Evolutionary conservation across 1,140 invertebrate species (phyloP), one percentile per base, ranked within the genome.

Genomic region (Drosophila neocordata): DNA sequence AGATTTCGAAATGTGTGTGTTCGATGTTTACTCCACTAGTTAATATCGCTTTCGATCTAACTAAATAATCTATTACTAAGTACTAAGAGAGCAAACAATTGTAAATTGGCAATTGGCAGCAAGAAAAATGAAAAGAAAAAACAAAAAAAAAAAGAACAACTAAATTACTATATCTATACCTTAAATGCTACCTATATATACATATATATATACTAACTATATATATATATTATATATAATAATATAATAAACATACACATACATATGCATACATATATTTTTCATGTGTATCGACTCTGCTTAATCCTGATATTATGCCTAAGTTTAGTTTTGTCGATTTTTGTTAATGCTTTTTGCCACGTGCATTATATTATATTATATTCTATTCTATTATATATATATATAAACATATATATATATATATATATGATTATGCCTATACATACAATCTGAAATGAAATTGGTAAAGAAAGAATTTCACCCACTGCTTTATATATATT

Each of bases 301-400:
- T 88, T 88, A 76, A 88, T 89, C 79, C 84, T 88, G 83, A 87
- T 87, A 87, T 88, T 87, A 87, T 62, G 77, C 73, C 79, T 88
- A 88, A 88, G 83, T 88, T 88, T 78, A 88, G 83, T 88, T 88
- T 72, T 88, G 79, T 88, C 83, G 78, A 87, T 87, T 87, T 79
- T 88, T 88, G 83, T 88, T 88, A 88, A 88, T 83, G 83, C 88
- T 88, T 88, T 87, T 88, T 87, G 83, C 83, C 85, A 77, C 83
- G 80, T 73, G 73, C 78, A 85, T 77, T 81, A 85, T 84, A 79
- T 76, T 73, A 61, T 48, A 48, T 77, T 83, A 79, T 78, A 74
- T 35, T 35, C 8, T 35, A 48, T 48, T 76, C 65, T 73, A 84
- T 73, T 77, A 87, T 83, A 79, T 82, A 78, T 78, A 75, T 62